Base-by-base conservation (phyloP, 2,888 invertebrate species). In the Trichogramma evanescens region DNA sequence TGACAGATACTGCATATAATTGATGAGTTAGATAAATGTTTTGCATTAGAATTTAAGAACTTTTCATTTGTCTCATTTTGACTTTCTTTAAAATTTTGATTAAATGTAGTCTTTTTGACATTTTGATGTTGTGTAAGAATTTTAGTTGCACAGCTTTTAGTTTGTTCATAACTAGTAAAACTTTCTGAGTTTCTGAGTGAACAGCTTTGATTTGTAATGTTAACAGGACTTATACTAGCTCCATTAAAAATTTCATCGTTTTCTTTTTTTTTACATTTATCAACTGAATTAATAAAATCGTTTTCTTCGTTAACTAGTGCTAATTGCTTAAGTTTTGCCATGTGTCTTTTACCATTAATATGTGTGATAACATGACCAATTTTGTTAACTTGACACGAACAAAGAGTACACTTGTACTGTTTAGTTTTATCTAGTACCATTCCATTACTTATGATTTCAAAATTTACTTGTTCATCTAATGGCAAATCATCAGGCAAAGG, bases 301-400 rank as follows among this genome's bases (percentile, higher is more conserved):
- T 9, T 45, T 38, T 13, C 13, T 38, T 49, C 44, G 5, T 4
- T 42, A 45, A 26, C 53, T 26, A 50, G 10, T 40, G 56, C 5
- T 42, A 56, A 6, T 51, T 57, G 59, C 43, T 42, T 9, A 46
- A 43, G 50, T 49, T 51, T 59, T 13, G 50, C 51, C 26, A 54
- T 9, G 38, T 63, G 60, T 4, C 53, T 60, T 43, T 63, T 63
- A 6, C 63, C 63, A 45, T 1, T 45, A 43, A 63, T 53, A 40
- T 63, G 63, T 50, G 55, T 58, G 9, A 53, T 13, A 50, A 63
- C 13, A 44, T 56, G 60, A 53, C 46, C 39, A 9, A 60, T 40
- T 10, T 60, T 58, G 38, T 52, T 51, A 42, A 63, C 53, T 10
- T 38, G 26, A 49, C 60, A 58, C 8, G 46, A 46, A 46, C 60